Conservation (phyloP, 1,140 invertebrate genomes). For the Dreissena rostriformis region DNA sequence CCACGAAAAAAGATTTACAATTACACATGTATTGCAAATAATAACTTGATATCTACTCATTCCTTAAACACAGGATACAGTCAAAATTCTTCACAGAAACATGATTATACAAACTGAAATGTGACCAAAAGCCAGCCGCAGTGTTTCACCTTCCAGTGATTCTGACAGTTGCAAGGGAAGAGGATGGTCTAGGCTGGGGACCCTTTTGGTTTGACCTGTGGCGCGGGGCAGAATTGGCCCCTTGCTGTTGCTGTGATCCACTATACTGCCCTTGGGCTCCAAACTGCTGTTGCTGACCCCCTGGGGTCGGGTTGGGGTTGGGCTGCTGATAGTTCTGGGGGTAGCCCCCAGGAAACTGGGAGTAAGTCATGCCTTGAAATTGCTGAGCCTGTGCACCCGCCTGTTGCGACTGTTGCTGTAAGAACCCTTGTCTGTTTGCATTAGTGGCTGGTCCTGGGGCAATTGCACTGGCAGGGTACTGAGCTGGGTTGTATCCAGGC, state of each 20-base stretch:
- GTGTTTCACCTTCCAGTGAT: constrained; percentile 1
- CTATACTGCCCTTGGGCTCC: neutral
- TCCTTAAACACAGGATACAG: too few species aligned
- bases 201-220: neutral
- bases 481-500: constrained; percentile 39
- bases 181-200: neutral
- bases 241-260: neutral
- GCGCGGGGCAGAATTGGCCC: neutral
- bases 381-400: neutral
- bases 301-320: neutral
- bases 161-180: neutral
- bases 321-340: neutral
- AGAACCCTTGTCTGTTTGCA: neutral
- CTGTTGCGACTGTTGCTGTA: neutral
- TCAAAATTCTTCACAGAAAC: too few species aligned
- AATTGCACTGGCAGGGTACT: neutral
- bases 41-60: too few species aligned
- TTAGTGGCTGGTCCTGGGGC: neutral
- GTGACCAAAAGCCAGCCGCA: neutral
- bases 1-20: too few species aligned
- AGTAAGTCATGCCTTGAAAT: neutral
- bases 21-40: too few species aligned
- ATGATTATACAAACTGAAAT: too few species aligned
- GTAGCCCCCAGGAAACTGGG: too few species aligned
- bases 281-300: neutral